Evolutionary conservation across 2,888 invertebrate species (phyloP), one percentile per base, ranked within the genome.

Genomic region (Limnephilus lunatus): DNA sequence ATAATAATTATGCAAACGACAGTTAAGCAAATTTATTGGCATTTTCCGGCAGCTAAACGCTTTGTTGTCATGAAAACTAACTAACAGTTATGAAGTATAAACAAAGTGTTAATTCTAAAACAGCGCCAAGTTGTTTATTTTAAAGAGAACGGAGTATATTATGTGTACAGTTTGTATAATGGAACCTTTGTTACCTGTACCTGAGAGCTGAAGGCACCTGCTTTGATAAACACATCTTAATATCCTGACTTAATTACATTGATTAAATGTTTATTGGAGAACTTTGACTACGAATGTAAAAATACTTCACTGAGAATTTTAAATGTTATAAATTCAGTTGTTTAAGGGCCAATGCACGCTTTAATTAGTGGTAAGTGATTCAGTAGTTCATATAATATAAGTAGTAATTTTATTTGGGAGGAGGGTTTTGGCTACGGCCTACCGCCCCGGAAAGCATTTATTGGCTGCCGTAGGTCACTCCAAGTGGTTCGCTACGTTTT

Each of bases 31-130:
- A 90, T 90, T 90, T 90, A 90, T 90, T 48, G 48, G 53, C 90
- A 30, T 89, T 32, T 35, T 68, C 44, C 81, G 89, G 81, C 48
- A 81, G 89, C 89, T 90, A 83, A 90, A 44, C 90, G 81, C 90
- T 90, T 39, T 83, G 82, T 44, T 90, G 90, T 48, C 82, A 32
- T 48, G 90, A 90, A 90, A 90, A 90, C 83, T 90, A 90, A 90
- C 89, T 80, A 89, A 32, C 35, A 83, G 83, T 83, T 35, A 35
- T 68, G 68, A 68, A 68, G 68, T 68, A 32, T 31, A 32, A 82
- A 82, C 82, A 82, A 82, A 82, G 82, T 82, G 82, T 32, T 82
- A 82, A 32, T 82, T 82, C 30, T 82, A 82, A 32, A 32, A 82
- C 32, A 82, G 82, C 30, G 15, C 7, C 4, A 31, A 5, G 19